Evolutionary conservation across 1,140 invertebrate genomes (phyloP), one percentile per base, ranked within the genome.

Genomic region (Chironomus striatipennis): DNA sequence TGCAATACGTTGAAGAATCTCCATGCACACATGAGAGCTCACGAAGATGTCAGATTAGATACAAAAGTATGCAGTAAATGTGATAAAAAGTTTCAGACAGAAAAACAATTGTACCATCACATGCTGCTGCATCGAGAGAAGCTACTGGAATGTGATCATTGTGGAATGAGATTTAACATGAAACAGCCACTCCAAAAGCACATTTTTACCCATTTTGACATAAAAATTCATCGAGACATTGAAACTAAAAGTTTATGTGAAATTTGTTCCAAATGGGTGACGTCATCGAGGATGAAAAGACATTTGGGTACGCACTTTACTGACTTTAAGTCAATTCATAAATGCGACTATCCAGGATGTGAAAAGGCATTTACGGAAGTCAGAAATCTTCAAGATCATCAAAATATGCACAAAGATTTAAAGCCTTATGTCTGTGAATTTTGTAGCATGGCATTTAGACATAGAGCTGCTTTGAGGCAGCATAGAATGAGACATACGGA

Each of bases 391-490:
- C 17, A 18, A 20, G 65, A 70, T 70, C 65, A 70, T 70, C 65
- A 70, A 21, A 70, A 70, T 21, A 70, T 70, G 17, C 65, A 70
- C 10, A 70, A 21, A 7, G 18, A 21, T 70, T 70, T 70, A 17
- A 70, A 70, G 17, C 65, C 64, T 70, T 70, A 20, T 10, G 17
- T 70, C 18, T 70, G 65, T 70, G 65, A 70, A 20, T 70, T 70
- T 21, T 70, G 65, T 20, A 70, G 10, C 10, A 21, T 21, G 4
- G 17, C 65, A 10, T 67, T 70, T 20, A 21, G 17, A 20, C 17
- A 18, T 20, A 15, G 65, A 20, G 20, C 18, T 9, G 20, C 17
- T 8, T 12, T 70, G 17, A 18, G 65, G 9, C 17, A 21, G 20
- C 65, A 70, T 20, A 18, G 65, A 7, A 2, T 70, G 7, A 18